Percentiles rank a stretch among this genome's conserved stretches.
Evolutionary conservation across 2,113 vertebrate species (phyloP).

Genomic region (Diglossa brunneiventris): DNA sequence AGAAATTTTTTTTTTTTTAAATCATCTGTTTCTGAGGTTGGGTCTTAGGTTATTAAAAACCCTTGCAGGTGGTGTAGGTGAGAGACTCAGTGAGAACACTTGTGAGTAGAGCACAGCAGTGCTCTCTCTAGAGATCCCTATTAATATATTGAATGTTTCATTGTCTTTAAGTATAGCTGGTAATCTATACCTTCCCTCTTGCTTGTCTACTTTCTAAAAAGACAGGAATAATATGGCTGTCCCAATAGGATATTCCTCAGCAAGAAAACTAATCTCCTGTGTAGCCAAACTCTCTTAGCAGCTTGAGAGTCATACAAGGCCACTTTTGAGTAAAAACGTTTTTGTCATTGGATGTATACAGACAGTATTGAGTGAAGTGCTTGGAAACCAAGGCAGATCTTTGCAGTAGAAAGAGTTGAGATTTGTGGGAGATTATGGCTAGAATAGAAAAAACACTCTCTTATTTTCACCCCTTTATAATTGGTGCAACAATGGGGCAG

Average conservation of each 20-base stretch:
- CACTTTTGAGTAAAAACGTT: not conserved
- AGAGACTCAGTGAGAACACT: not conserved
- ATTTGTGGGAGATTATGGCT: not conserved
- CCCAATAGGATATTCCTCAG: not conserved
- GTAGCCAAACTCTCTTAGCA: not conserved
- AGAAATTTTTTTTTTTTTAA: not conserved
- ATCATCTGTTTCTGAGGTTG: not conserved
- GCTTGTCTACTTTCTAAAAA: not conserved
- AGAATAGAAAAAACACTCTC: not conserved
- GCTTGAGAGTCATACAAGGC: not conserved
- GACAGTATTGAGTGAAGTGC: not conserved
- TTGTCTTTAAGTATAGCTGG: not conserved
- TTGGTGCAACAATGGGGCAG: not conserved
- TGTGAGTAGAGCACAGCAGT: not conserved
- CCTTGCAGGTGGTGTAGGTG: not conserved
- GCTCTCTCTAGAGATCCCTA: not conserved
- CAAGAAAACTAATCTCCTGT: not conserved
- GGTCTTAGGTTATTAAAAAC: not conserved
- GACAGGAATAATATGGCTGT: not conserved
- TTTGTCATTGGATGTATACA: slow-evolving; percentile 1
- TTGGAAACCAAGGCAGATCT: not conserved
- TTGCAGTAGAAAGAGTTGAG: not conserved
- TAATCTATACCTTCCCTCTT: not conserved
- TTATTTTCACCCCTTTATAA: not conserved
- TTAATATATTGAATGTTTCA: not conserved